Evolutionary conservation across 2,113 vertebrate species (phyloP), one percentile per base, ranked within the genome.

Genomic region (Trochalopteron elliotii): DNA sequence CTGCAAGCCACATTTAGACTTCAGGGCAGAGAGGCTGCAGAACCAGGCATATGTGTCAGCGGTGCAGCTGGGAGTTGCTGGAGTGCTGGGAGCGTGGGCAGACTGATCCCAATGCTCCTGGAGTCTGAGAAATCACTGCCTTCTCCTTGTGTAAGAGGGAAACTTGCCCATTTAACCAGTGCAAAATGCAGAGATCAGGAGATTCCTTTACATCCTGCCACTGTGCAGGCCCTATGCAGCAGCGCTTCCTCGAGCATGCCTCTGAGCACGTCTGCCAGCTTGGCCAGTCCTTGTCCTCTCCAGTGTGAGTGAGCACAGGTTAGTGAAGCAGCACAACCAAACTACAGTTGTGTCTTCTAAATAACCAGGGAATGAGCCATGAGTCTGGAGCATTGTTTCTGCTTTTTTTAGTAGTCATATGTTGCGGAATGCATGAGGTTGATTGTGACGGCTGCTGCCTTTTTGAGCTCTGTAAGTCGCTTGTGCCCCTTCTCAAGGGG

Each of bases 41-140:
- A 87, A 10, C 39, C 0, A 0, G 27, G 27, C 39, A 27, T 31
- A 24, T 5, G 0, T 2, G 1, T 18, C 6, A 3, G 7, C 2
- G 1, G 10, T 17, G 7, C 37, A 45, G 24, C 59, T 81, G 68
- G 59, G 65, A 79, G 19, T 40, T 9, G 4, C 3, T 1, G 27
- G n/a, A 28, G 30, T 20, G 7, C 65, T 44, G 57, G 39, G 33
- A 47, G 35, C 5, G 0, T 23, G 21, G 55, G 42, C 55, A 78
- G 39, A 8, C 45, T 74, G 69, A 31, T 84, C 35, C n/a, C 44
- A 21, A 10, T 47, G 67, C 30, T 37, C 53, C 31, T 27, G 35
- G 19, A 57, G 12, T 15, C 64, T 61, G 40, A 78, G 25, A 72
- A 69, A n/a, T 42, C 2, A 1, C 70, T 71, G 31, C 57, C 15